phyloP scores from a whole-genome alignment of 2,888 invertebrate genomes.

The Lasioglossum figueresi region DNA sequence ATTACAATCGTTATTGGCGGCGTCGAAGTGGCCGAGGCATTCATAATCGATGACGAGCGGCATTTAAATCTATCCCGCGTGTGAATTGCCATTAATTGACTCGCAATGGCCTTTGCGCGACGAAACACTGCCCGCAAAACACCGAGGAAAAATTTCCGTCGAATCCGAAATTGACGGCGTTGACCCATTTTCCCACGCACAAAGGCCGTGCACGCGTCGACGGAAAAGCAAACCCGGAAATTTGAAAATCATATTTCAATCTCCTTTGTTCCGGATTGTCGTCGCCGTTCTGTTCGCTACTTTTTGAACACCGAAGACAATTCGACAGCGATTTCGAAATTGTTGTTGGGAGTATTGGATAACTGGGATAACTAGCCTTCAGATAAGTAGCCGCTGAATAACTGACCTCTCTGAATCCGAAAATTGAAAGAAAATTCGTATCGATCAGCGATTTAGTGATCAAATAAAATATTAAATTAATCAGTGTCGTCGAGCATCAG shows the following conservation, averaged over 20 bases:
- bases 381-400: not conserved
- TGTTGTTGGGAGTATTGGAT: not conserved
- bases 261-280: not conserved
- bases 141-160: not conserved
- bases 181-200: not conserved
- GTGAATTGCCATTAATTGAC: slow-evolving; percentile 35
- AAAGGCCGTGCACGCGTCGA: not conserved
- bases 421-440: too few species aligned
- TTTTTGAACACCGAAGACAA: not conserved
- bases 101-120: not conserved
- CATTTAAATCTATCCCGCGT: slow-evolving; percentile 4
- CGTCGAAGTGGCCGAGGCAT: slow-evolving; percentile 15
- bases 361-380: not conserved
- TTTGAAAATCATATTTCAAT: slow-evolving; percentile 2
- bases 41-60: slow-evolving; percentile 36
- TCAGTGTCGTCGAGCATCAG: not conserved
- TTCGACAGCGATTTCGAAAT: not conserved
- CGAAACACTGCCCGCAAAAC: not conserved
- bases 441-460: too few species aligned
- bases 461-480: too few species aligned
- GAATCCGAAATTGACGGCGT: not conserved
- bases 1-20: slow-evolving; percentile 39
- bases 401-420: not conserved
- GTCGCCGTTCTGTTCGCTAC: not conserved
- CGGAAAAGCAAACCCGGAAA: not conserved